Conservation (phyloP, 2,797 vertebrate species). For the Coendou prehensilis region DNA sequence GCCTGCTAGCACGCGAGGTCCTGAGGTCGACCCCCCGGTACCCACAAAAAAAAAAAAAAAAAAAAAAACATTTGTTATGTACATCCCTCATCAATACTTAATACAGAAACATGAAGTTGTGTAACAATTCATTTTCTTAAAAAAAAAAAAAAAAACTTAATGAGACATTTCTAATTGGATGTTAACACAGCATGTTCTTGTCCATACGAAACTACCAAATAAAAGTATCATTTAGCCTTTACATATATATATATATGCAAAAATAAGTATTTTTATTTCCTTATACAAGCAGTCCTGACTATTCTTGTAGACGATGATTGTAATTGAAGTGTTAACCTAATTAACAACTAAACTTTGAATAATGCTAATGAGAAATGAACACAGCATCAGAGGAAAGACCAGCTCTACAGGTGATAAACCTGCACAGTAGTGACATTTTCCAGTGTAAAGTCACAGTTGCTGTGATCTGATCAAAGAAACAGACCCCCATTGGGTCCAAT, state of each 20-base stretch:
- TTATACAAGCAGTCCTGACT: slow-evolving; percentile 85
- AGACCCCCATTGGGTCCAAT: slow-evolving; percentile 99
- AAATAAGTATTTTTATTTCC: slow-evolving; percentile 83
- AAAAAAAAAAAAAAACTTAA: background rate
- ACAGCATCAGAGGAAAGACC: slow-evolving; percentile 96
- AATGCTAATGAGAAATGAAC: slow-evolving; percentile 96
- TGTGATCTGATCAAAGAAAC: slow-evolving; percentile 99
- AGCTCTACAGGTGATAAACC: slow-evolving; percentile 99
- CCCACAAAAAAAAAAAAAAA: too few species aligned
- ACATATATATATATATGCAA: slow-evolving; percentile 45
- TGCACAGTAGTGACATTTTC: slow-evolving; percentile 99
- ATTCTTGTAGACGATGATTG: slow-evolving; percentile 90
- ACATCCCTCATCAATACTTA: background rate
- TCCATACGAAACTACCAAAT: background rate
- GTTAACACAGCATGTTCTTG: background rate
- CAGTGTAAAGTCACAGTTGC: slow-evolving; percentile 98
- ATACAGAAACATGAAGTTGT: slow-evolving; percentile 3
- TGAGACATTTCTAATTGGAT: background rate
- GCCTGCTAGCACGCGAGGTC: too few species aligned
- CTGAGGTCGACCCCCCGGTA: too few species aligned
- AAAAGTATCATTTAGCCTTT: slow-evolving; percentile 72
- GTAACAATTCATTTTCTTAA: slow-evolving; percentile 27
- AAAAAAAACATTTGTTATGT: slow-evolving; percentile 1
- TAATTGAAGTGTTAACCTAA: slow-evolving; percentile 96
- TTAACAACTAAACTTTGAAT: slow-evolving; percentile 96